Percentiles rank a stretch among this genome's conserved stretches.
Conservation (phyloP, 2,113 vertebrate species). For the Condylura cristata region DNA sequence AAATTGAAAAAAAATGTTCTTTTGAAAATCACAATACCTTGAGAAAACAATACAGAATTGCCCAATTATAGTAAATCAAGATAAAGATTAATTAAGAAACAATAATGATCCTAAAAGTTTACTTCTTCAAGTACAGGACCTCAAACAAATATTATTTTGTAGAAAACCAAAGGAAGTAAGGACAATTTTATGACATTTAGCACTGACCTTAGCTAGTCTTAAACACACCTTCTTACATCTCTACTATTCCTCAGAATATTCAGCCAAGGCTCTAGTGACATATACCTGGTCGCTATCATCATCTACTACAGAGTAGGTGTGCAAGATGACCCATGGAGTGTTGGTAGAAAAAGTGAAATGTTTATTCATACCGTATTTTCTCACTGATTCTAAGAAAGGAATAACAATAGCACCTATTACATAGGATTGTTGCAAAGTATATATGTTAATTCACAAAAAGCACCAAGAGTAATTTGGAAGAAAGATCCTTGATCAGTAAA, state of each 20-base stretch:
- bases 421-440: not conserved
- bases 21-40: not conserved
- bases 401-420: not conserved
- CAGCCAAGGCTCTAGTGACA: not conserved
- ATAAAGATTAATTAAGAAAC: conserved; percentile 26
- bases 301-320: not conserved
- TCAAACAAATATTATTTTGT: not conserved
- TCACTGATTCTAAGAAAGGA: not conserved
- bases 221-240: not conserved
- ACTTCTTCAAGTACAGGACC: not conserved
- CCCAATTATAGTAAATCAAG: not conserved
- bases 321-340: not conserved
- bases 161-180: not conserved
- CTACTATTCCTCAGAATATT: not conserved
- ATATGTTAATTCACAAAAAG: not conserved
- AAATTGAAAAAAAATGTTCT: not conserved
- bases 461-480: not conserved
- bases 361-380: not conserved
- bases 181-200: not conserved
- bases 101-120: not conserved
- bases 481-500: not conserved
- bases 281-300: not conserved
- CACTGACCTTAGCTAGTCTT: not conserved
- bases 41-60: not conserved
- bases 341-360: not conserved